Evolutionary conservation across 1,140 invertebrate species (phyloP).

Genomic region (Coptotermes formosanus): DNA sequence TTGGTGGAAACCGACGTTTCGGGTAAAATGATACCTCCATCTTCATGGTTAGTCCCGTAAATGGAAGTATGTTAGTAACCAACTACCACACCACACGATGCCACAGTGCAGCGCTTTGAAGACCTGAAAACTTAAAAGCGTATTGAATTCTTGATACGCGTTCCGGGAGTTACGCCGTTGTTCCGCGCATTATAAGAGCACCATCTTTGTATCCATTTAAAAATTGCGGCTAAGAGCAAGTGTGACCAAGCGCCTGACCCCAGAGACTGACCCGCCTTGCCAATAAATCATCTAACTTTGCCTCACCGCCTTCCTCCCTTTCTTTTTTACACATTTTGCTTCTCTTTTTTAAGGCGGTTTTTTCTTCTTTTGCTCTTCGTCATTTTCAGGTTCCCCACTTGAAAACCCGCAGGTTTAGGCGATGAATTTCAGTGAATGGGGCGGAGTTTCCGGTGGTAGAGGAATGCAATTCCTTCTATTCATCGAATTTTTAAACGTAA

Average conservation of each 20-base stretch:
- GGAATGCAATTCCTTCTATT: not conserved
- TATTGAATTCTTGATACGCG: no score
- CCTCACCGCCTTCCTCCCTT: not conserved
- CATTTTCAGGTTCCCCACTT: not conserved
- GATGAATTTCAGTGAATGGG: not conserved
- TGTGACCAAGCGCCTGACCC: constrained; percentile 2
- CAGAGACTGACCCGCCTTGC: not conserved
- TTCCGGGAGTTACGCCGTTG: not conserved
- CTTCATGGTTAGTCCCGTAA: no score
- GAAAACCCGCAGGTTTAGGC: not conserved
- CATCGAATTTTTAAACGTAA: not conserved
- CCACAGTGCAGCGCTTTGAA: no score
- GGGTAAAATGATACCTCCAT: no score
- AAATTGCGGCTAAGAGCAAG: not conserved
- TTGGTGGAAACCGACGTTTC: no score
- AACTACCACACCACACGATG: no score
- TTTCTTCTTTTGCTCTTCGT: not conserved
- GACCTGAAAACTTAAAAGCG: no score
- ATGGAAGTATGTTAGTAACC: no score
- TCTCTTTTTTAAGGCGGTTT: not conserved
- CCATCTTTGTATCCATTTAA: constrained; percentile 1
- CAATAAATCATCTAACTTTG: constrained; percentile 11
- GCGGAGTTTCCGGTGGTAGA: not conserved
- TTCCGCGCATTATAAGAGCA: not conserved
- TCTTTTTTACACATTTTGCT: not conserved